Conservation (phyloP, 2,113 vertebrate species). For the Stegostoma tigrinum region DNA sequence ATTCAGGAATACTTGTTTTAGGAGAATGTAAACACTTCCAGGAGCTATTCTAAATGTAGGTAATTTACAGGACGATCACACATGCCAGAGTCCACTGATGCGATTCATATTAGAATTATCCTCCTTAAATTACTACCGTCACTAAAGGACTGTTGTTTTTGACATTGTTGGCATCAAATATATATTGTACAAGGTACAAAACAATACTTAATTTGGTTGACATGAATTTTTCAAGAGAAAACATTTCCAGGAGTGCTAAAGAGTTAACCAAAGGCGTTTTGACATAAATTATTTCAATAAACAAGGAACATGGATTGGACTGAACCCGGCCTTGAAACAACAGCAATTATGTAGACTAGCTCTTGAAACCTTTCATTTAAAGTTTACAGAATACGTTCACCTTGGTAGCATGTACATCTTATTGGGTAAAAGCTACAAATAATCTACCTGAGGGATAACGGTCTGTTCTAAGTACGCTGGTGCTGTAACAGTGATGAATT, state of each 20-base stretch:
- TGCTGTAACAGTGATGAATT: neutral
- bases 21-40: neutral
- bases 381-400: neutral
- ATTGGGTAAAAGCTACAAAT: neutral
- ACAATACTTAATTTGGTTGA: neutral
- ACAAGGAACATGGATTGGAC: neutral
- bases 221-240: neutral
- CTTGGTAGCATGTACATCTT: neutral
- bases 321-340: neutral
- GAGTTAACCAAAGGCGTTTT: neutral
- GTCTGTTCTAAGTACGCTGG: neutral
- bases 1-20: neutral
- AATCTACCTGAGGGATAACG: neutral
- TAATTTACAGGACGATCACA: neutral
- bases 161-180: neutral
- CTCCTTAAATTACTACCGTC: neutral
- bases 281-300: neutral
- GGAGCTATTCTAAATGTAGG: neutral
- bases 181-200: neutral
- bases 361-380: neutral
- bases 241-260: neutral
- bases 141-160: neutral
- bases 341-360: neutral
- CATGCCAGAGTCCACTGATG: neutral
- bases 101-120: neutral